Base-by-base conservation (phyloP, 2,113 vertebrate species). In the Hypomesus transpacificus region DNA sequence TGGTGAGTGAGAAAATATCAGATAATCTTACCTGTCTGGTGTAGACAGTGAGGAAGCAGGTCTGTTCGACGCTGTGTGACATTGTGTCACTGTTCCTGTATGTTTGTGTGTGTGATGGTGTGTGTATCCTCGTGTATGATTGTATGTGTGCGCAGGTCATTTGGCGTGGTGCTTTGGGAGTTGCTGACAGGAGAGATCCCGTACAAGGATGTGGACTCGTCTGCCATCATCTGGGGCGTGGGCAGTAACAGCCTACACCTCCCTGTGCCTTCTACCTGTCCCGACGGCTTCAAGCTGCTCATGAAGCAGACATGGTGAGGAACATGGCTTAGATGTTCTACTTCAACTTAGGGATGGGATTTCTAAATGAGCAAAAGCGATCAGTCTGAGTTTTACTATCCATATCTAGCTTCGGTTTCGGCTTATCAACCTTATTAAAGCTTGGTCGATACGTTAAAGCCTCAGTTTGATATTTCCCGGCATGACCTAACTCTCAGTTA, bases 261-360 rank as follows among this genome's bases (percentile, higher is more conserved):
- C 74, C 97, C 97, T 0, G 97, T 99, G 70, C 97, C 97, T 70
- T 98, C 97, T 63, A 98, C 97, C 21, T 98, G 96, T 82, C 97
- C 97, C 0, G 97, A 98, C 50, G 97, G 97, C 75, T 99, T 99
- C 91, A 98, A 98, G 90, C 96, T 99, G 88, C 96, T 99, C 77
- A 98, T 99, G 97, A 98, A 96, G 82, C 97, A 99, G 84, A 96
- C 96, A 14, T 99, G 97, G 97, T 98, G 92, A 93, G 91, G 16
- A 18, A 65, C 57, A 14, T 21, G 18, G 18, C 7, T 59, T 24
- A 7, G 20, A 46, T 11, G 9, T 46, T 46, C 39, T 46, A 11
- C 9, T 13, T 46, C 9, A n/a, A n/a, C n/a, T n/a, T n/a, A n/a
- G n/a, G n/a, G n/a, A n/a, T n/a, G n/a, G n/a, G n/a, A n/a, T n/a